Evolutionary conservation across 2,797 vertebrate species (phyloP).

Genomic region (Antennarius maculatus): DNA sequence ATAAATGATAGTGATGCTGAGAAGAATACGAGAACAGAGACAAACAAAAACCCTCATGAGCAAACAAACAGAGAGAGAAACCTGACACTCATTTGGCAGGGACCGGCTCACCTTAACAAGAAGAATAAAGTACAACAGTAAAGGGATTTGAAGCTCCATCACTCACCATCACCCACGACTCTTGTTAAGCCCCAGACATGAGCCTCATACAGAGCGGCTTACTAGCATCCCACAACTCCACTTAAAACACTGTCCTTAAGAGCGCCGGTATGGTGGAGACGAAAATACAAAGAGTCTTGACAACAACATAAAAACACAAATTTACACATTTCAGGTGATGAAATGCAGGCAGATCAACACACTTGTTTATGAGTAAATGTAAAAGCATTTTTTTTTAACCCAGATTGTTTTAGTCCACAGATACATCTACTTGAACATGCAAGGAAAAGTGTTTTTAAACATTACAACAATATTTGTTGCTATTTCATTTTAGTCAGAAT

Average conservation of each 20-base stretch:
- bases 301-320: background rate
- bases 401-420: background rate
- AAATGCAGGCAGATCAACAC: too few relatives aligned
- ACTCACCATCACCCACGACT: constrained; percentile 50
- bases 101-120: constrained; percentile 24
- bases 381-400: background rate
- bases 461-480: too few relatives aligned
- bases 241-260: constrained; percentile 36
- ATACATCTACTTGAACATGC: background rate
- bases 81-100: constrained; percentile 12
- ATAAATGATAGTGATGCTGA: background rate
- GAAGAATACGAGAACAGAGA: background rate
- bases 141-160: constrained; percentile 41
- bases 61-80: constrained; percentile 12
- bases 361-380: too few relatives aligned
- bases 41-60: background rate
- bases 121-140: constrained; percentile 33
- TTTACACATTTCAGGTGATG: too few relatives aligned
- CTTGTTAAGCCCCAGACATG: constrained; percentile 37
- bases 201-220: constrained; percentile 38
- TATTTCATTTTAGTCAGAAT: too few relatives aligned
- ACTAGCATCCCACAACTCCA: constrained; percentile 49
- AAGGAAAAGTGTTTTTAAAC: too few relatives aligned
- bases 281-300: background rate
- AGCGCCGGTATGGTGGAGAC: constrained; percentile 10